Evolutionary conservation across 37 sponge, comb jelly and placozoan species (phyloP).

Genomic region (Halichondria panicea): DNA sequence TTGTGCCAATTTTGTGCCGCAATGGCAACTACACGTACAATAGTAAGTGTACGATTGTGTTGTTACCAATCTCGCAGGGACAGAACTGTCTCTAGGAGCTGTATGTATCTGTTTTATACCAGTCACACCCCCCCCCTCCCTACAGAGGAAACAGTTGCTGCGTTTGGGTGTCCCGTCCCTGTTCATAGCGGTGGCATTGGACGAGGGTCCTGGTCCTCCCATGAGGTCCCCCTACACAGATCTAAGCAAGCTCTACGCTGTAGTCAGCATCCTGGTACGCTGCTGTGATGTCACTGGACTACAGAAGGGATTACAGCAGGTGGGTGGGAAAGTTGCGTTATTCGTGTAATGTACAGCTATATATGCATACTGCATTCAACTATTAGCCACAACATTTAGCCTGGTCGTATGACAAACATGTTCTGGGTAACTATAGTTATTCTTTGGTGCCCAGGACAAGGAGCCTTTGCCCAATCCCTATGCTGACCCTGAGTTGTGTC

Average conservation of each 20-base stretch:
- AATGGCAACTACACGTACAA: no score
- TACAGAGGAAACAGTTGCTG: constrained; percentile 76
- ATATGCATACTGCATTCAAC: not conserved
- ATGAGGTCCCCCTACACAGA: constrained; percentile 76
- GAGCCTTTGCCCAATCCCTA: constrained; percentile 57
- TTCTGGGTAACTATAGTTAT: no score
- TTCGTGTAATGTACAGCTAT: not conserved
- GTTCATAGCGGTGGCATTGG: constrained; percentile 83
- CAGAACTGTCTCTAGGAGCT: no score
- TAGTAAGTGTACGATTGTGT: no score
- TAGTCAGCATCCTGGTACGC: constrained; percentile 68
- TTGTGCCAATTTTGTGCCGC: no score
- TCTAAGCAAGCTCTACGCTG: constrained; percentile 77
- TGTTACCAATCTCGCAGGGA: no score
- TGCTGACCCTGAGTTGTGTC: constrained; percentile 58
- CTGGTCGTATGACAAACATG: not conserved
- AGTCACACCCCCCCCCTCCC: not conserved
- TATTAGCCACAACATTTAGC: not conserved
- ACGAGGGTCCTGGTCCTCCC: constrained; percentile 94
- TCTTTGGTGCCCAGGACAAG: constrained; percentile 16
- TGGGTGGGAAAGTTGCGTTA: not conserved
- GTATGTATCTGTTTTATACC: no score
- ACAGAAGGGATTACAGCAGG: constrained; percentile 49
- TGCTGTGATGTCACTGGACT: constrained; percentile 78
- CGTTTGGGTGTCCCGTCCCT: constrained; percentile 81